phyloP scores from a whole-genome alignment of 2,888 invertebrate genomes.

The Noctua janthina region DNA sequence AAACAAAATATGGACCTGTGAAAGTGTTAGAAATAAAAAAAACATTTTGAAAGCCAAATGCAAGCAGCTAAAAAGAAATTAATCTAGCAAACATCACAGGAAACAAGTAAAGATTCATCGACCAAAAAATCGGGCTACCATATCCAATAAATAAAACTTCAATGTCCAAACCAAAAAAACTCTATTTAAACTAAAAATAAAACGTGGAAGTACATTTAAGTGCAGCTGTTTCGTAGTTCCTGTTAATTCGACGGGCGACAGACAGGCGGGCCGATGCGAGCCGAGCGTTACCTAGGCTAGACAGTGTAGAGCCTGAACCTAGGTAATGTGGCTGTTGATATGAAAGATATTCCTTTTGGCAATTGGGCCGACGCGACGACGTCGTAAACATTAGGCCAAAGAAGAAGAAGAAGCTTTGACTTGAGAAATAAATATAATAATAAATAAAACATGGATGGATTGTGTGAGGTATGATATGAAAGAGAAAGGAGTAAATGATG shows the following conservation, averaged over 20 bases:
- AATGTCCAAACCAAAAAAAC: background rate
- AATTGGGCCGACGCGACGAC: too few species aligned
- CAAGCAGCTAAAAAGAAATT: too few species aligned
- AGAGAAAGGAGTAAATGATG: background rate
- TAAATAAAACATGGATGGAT: background rate
- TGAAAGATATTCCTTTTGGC: background rate
- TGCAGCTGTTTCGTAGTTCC: constrained; percentile 49
- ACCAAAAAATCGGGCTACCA: background rate
- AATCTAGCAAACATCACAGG: too few species aligned
- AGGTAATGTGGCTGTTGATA: constrained; percentile 18
- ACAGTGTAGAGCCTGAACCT: background rate
- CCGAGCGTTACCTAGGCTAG: constrained; percentile 1
- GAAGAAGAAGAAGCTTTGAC: too few species aligned
- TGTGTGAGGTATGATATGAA: background rate
- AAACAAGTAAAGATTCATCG: background rate
- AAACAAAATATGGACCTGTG: too few species aligned
- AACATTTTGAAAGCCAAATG: background rate
- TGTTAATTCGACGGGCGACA: constrained; percentile 66
- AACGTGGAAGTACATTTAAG: constrained; percentile 54
- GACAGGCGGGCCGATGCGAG: constrained; percentile 50
- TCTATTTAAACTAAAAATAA: constrained; percentile 56
- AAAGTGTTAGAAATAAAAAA: too few species aligned
- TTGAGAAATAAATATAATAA: too few species aligned
- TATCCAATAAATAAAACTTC: constrained; percentile 10
- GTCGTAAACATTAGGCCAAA: background rate